These are phyloP conservation scores for Geopemphigus sp. DNA, from an alignment of 1,140 invertebrate species.

Conservation along the genomic window DNA sequence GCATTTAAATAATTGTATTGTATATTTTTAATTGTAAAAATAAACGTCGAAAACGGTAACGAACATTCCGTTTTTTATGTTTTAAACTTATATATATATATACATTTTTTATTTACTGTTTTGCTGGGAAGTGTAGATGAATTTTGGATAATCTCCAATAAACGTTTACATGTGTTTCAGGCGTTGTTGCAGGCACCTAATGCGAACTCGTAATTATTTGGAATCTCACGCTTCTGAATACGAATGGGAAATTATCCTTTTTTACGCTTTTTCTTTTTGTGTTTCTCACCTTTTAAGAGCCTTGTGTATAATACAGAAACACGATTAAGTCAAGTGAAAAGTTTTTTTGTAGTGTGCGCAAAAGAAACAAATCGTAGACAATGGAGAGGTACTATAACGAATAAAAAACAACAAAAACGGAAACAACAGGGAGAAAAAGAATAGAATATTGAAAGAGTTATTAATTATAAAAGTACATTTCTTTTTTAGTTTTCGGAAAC, in stretches of 20 bases:
- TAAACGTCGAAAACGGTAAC: background rate
- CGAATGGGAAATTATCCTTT: slow-evolving; percentile 43
- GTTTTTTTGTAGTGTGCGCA: slow-evolving; percentile 16
- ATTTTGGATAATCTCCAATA: slow-evolving; percentile 36
- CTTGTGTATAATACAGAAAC: slow-evolving; percentile 15
- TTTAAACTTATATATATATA: slow-evolving; percentile 1
- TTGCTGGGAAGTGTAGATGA: background rate
- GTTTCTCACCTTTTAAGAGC: background rate
- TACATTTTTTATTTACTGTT: slow-evolving; percentile 11
- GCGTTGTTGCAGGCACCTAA: background rate
- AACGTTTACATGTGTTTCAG: slow-evolving; percentile 33
- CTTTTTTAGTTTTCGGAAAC: slow-evolving; percentile 22
- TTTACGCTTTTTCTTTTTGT: slow-evolving; percentile 20
- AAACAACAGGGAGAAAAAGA: slow-evolving; percentile 21
- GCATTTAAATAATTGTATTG: background rate
- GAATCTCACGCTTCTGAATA: slow-evolving; percentile 32
- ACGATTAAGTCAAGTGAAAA: slow-evolving; percentile 35
- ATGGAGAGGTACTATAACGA: background rate
- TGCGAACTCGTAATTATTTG: slow-evolving; percentile 37
- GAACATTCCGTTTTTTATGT: background rate
- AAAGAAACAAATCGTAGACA: slow-evolving; percentile 21
- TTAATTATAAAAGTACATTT: slow-evolving; percentile 48
- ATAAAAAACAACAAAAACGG: background rate
- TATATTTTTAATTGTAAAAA: background rate
- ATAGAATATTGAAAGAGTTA: slow-evolving; percentile 40